Percentiles rank a stretch among this genome's conserved stretches.
These are phyloP conservation scores for Serilophus lunatus DNA, from an alignment of 2,113 vertebrate species.

Conservation along the genomic window DNA sequence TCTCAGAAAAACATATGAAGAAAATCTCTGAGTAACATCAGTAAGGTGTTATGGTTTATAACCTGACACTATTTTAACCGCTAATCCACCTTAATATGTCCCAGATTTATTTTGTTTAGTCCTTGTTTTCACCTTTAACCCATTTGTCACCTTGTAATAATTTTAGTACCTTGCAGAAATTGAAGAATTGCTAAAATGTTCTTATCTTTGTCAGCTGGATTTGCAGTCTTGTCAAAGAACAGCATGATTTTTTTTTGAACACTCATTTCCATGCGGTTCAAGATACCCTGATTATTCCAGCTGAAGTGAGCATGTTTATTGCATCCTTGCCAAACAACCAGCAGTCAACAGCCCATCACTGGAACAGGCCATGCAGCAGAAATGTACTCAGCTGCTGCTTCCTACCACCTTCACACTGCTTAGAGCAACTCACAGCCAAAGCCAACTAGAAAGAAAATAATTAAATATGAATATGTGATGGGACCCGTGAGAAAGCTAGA, in stretches of 20 bases:
- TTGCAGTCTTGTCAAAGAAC: not conserved
- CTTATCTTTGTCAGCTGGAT: not conserved
- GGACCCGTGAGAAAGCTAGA: not conserved
- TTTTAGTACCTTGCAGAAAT: not conserved
- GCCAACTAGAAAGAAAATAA: not conserved
- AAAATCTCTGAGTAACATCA: not conserved
- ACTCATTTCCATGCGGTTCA: not conserved
- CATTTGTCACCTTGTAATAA: not conserved
- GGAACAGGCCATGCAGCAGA: not conserved
- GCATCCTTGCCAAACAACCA: not conserved
- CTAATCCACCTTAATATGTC: not conserved
- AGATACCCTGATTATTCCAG: not conserved
- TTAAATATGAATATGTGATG: not conserved
- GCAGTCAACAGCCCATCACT: not conserved
- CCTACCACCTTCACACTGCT: not conserved
- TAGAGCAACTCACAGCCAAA: not conserved
- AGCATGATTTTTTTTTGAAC: not conserved
- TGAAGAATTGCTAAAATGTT: not conserved
- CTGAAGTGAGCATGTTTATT: not conserved
- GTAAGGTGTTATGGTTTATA: not conserved
- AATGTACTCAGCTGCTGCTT: not conserved
- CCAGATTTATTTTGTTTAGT: not conserved
- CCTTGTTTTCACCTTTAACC: not conserved
- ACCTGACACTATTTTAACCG: not conserved
- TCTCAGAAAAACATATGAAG: not conserved